Conservation (phyloP, 1,140 invertebrate genomes). For the Grapholita molesta region DNA sequence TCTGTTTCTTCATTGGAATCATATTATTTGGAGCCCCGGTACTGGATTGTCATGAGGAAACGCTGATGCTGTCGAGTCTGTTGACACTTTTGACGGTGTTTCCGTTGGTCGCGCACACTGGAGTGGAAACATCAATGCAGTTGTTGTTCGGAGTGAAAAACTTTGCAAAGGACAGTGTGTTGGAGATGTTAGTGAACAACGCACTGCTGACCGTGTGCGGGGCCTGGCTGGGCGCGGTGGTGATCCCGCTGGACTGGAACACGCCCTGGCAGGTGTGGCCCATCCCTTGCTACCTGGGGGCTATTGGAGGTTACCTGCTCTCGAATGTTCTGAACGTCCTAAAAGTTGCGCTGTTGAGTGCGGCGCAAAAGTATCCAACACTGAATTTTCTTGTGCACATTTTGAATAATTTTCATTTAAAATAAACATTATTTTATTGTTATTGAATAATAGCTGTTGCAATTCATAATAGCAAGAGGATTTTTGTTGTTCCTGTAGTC, state of each 20-base stretch:
- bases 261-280: conserved; percentile 93
- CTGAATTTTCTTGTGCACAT: conserved; percentile 53
- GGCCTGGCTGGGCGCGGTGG: conserved; percentile 92
- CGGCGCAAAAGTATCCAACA: conserved; percentile 51
- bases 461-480: too few relatives aligned
- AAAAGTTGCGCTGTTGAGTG: conserved; percentile 54
- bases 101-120: conserved; percentile 81
- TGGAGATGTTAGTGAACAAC: conserved; percentile 80
- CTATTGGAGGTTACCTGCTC: conserved; percentile 81
- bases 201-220: conserved; percentile 84
- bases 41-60: conserved; percentile 82
- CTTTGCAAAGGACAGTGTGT: conserved; percentile 73
- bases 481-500: too few relatives aligned
- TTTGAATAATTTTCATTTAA: conserved; percentile 52
- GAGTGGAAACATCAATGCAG: conserved; percentile 77
- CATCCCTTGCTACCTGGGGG: conserved; percentile 85
- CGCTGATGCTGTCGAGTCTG: conserved; percentile 84
- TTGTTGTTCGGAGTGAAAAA: conserved; percentile 76
- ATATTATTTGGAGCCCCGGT: conserved; percentile 89
- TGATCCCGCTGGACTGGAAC: conserved; percentile 96
- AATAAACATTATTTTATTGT: conserved; percentile 30
- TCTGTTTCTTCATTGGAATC: conserved; percentile 80
- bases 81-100: conserved; percentile 83
- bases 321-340: conserved; percentile 79
- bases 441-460: too few relatives aligned